Percentiles rank a stretch among this genome's conserved stretches.
Conservation (phyloP, 1,140 invertebrate species). For the Zaprionus gabonicus region DNA sequence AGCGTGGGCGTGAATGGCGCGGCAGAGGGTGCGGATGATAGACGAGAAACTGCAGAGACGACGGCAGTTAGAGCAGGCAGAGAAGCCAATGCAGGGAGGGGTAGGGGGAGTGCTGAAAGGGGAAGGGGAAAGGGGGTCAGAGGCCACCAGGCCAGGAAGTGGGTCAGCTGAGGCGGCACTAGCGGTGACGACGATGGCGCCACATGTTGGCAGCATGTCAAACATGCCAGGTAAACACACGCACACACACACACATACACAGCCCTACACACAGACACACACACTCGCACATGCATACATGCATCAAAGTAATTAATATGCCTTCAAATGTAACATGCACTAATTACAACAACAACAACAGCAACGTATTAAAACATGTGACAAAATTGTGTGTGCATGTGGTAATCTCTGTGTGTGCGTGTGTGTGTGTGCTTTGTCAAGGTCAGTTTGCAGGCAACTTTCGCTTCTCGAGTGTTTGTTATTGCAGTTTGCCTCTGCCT, state of each 20-base stretch:
- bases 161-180: slow-evolving; percentile 54
- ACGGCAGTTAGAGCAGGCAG: neutral
- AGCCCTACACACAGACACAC: slow-evolving; percentile 34
- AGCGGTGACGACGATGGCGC: slow-evolving; percentile 29
- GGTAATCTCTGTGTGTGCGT: neutral
- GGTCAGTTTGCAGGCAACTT: slow-evolving; percentile 34
- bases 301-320: slow-evolving; percentile 80
- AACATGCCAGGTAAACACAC: slow-evolving; percentile 51
- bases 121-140: slow-evolving; percentile 3
- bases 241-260: slow-evolving; percentile 18
- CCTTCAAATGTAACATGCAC: slow-evolving; percentile 77
- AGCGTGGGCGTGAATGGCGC: neutral
- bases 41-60: slow-evolving; percentile 11
- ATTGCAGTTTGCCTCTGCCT: slow-evolving; percentile 11
- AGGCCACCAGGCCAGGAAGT: slow-evolving; percentile 43
- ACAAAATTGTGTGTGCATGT: slow-evolving; percentile 2
- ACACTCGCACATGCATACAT: slow-evolving; percentile 34
- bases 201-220: slow-evolving; percentile 57
- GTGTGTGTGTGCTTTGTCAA: slow-evolving; percentile 26
- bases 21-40: neutral
- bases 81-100: too few relatives aligned
- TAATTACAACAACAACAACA: slow-evolving; percentile 63
- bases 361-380: slow-evolving; percentile 17
- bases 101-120: neutral
- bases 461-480: slow-evolving; percentile 22